Evolutionary conservation across 2,888 invertebrate genomes (phyloP), one percentile per base, ranked within the genome.

Genomic region (Argyra leucocephala): DNA sequence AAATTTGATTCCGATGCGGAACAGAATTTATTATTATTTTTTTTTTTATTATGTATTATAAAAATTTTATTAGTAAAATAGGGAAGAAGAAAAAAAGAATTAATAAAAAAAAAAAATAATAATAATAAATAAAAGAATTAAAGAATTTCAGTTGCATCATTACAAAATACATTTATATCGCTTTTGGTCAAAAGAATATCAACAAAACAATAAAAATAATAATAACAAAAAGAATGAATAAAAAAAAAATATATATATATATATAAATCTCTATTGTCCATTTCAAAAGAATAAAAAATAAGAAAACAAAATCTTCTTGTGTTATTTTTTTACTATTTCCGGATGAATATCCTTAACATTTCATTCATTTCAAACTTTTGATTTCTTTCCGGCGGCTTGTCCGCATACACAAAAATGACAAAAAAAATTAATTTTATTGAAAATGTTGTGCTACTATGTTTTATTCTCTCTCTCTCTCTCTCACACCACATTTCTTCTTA

Each of bases 111-210:
- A 48, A 18, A 48, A n/a, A n/a, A n/a, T n/a, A n/a, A n/a, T n/a
- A n/a, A n/a, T n/a, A 48, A 48, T 48, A 48, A 48, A 48, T 48
- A 48, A n/a, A 48, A 48, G 48, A 48, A 48, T 48, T 48, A n/a
- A n/a, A 48, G 48, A 48, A 48, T 48, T 31, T 48, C 48, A 15
- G 48, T 48, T 48, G 48, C 48, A 48, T 48, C 37, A 37, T 37
- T 37, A 10, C 15, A 10, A 37, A n/a, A n/a, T n/a, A n/a, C n/a
- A n/a, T n/a, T 31, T 31, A 10, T 12, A 31, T 31, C 31, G 12
- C 12, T 31, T 31, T 12, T 48, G 48, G 48, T 48, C 48, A 48
- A 48, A 48, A 48, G 31, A 31, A 31, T 31, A 31, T 31, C 12
- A 31, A 10, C 31, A 1, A 31, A 31, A 26, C 4, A 26, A 26